phyloP scores from a whole-genome alignment of 2,888 invertebrate species.

The Drosophila pseudotakahashii region DNA sequence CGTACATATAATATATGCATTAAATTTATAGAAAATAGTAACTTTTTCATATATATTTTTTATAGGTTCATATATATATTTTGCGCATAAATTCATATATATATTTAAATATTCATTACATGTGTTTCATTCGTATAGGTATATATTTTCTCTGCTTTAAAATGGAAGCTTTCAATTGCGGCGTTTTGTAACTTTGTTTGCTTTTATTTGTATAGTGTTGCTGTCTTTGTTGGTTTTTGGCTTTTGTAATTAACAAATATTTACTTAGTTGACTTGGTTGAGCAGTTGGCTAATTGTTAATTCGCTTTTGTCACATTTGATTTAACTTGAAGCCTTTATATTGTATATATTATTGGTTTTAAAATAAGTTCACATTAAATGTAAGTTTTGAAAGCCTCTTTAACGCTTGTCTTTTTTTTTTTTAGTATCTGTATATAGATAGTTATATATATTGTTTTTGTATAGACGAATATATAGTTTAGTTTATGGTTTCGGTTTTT shows the following conservation, averaged over 20 bases:
- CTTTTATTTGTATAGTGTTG: constrained; percentile 40
- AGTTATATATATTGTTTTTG: constrained; percentile 34
- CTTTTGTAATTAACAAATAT: constrained; percentile 57
- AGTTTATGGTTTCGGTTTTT: constrained; percentile 7
- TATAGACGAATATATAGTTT: constrained; percentile 44
- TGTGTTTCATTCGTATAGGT: constrained; percentile 23
- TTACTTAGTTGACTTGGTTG: constrained; percentile 51
- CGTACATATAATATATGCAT: not conserved
- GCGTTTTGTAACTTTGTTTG: constrained; percentile 73
- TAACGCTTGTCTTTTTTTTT: constrained; percentile 66
- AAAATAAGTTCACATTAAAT: constrained; percentile 58
- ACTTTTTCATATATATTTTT: constrained; percentile 51
- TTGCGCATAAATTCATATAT: constrained; percentile 41
- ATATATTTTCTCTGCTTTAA: constrained; percentile 53
- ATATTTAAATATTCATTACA: constrained; percentile 39
- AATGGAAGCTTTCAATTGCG: constrained; percentile 79
- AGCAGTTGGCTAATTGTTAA: constrained; percentile 39
- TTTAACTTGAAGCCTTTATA: constrained; percentile 40
- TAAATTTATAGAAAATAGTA: constrained; percentile 70
- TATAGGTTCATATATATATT: constrained; percentile 51
- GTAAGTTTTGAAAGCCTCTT: constrained; percentile 69
- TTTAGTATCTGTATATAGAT: constrained; percentile 11
- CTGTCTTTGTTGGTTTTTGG: constrained; percentile 37
- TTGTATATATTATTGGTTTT: constrained; percentile 41
- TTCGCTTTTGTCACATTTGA: constrained; percentile 28